Base-by-base conservation (phyloP, 2,797 vertebrate species). In the Chiroxiphia lanceolata region DNA sequence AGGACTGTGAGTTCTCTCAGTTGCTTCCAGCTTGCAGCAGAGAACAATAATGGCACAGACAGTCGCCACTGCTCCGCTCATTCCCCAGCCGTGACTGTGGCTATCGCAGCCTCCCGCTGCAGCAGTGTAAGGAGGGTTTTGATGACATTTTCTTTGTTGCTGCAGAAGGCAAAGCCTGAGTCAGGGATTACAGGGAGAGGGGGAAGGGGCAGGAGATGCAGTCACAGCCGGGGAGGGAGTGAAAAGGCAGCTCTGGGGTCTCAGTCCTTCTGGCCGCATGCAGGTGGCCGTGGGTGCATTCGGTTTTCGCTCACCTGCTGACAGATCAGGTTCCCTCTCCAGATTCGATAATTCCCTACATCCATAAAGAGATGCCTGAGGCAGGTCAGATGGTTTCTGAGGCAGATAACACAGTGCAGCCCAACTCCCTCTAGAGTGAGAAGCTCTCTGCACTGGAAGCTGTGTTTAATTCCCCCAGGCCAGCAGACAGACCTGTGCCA, bases 21-120 rank as follows among this genome's bases (percentile, higher is more conserved):
- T 42, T 15, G 67, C 83, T 90, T 92, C 87, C 95, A 93, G 92
- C 68, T 50, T 34, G 92, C 95, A 90, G 93, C 78, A 65, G 88
- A 96, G 94, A 97, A 96, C 95, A 94, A 90, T 90, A 19, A 93
- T 91, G 96, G 94, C 96, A 92, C 93, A 70, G 93, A 69, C 15
- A 72, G 85, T 69, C 69, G 0, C 0, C 91, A 57, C 29, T 65
- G 87, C 92, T 79, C 65, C 0, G 0, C 91, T 71, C 76, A 4
- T 45, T 69, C 88, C 89, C 94, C 78, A 36, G 88, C 95, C 22
- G 10, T 69, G 95, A 78, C 93, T 54, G 64, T 5, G 17, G 83
- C 96, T 48, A 57, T 80, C 87, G 0, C 85, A 83, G 93, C 93
- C 93, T 94, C 89, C 91, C 3, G 74, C 91, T 48, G 82, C 85